A percentile compares a stretch with the other conserved stretches of the same genome.
phyloP scores from a whole-genome alignment of 2,888 invertebrate genomes.

The Drosophila nigritarsus region DNA sequence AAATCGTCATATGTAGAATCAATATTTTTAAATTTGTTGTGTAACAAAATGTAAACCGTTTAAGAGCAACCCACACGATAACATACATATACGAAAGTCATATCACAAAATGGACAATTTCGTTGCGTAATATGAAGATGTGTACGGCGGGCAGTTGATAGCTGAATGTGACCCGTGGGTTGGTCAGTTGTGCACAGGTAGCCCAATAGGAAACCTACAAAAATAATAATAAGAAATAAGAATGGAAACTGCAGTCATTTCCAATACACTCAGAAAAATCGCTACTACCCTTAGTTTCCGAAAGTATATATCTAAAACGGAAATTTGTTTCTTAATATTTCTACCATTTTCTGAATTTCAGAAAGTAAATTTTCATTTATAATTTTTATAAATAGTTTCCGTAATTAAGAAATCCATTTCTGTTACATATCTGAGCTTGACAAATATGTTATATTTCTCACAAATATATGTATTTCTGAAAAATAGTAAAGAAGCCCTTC shows the following conservation, averaged over 20 bases:
- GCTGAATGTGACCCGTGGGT: neutral
- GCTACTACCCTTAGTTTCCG: neutral
- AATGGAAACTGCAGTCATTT: conserved; percentile 14
- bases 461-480: neutral
- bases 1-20: neutral
- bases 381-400: neutral
- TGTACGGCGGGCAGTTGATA: no score
- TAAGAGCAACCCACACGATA: neutral
- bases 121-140: neutral
- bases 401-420: neutral
- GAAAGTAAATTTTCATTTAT: neutral
- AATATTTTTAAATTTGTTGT: neutral
- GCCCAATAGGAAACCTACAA: conserved; percentile 1
- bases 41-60: neutral
- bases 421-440: neutral
- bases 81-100: neutral
- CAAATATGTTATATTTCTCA: neutral
- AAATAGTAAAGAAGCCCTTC: neutral
- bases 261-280: neutral
- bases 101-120: neutral
- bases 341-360: neutral
- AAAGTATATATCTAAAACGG: neutral
- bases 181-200: conserved; percentile 28
- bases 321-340: neutral
- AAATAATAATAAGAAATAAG: neutral